Percentiles rank a stretch among this genome's conserved stretches.
phyloP scores from a whole-genome alignment of 2,113 vertebrate species.

The Albula goreensis region DNA sequence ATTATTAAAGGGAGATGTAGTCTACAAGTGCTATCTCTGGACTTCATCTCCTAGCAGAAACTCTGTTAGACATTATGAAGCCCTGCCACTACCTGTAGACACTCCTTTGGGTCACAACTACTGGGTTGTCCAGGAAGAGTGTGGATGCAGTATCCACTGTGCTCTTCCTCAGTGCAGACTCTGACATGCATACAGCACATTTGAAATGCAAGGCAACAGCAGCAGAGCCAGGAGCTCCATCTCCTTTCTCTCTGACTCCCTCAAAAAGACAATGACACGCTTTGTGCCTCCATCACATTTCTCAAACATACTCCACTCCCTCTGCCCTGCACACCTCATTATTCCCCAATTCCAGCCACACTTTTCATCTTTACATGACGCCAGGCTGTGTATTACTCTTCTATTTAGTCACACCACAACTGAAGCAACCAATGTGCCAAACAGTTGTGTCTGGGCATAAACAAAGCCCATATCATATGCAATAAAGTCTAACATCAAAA shows the following conservation, averaged over 20 bases:
- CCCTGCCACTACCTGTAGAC: neutral
- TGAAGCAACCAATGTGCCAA: neutral
- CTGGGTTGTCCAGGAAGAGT: neutral
- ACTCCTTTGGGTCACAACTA: neutral
- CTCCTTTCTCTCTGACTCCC: neutral
- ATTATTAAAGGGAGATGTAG: neutral
- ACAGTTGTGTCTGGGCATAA: neutral
- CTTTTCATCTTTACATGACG: neutral
- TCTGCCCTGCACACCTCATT: neutral
- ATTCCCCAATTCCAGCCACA: neutral
- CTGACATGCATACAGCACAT: neutral
- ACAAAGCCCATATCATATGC: neutral
- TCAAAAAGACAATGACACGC: conserved; percentile 4
- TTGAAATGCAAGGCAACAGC: neutral
- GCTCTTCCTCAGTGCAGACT: neutral
- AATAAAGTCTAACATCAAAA: neutral
- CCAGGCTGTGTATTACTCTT: too few species aligned
- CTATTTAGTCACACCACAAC: too few species aligned
- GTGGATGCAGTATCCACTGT: neutral
- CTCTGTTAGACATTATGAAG: neutral
- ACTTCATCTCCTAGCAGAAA: neutral
- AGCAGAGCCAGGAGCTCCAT: neutral
- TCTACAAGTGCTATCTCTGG: neutral
- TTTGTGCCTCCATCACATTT: conserved; percentile 10
- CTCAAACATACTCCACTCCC: neutral